These are phyloP conservation scores for Ctenopoma multispine DNA, from an alignment of 2,797 vertebrate species.

Conservation along the genomic window DNA sequence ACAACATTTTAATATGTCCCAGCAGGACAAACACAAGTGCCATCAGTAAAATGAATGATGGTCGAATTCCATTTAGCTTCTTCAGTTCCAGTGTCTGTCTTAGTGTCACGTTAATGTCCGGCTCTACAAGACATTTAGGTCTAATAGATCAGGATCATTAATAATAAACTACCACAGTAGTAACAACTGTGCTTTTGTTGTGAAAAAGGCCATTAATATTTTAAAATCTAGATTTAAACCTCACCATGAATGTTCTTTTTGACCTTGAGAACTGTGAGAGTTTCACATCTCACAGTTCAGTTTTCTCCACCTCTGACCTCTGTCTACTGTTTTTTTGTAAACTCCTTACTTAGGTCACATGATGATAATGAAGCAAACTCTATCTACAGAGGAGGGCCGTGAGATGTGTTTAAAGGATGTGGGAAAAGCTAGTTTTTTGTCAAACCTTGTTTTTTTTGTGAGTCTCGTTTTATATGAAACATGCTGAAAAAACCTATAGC, in stretches of 20 bases:
- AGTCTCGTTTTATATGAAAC: no score
- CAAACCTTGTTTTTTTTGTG: not conserved
- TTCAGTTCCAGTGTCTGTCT: not conserved
- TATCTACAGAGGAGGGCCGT: slow-evolving; percentile 7
- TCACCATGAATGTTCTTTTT: not conserved
- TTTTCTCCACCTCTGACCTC: slow-evolving; percentile 14
- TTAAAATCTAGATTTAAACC: not conserved
- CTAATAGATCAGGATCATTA: not conserved
- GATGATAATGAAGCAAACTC: slow-evolving; percentile 15
- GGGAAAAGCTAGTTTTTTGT: not conserved
- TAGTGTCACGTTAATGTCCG: not conserved
- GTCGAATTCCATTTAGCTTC: not conserved
- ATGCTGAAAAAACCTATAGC: no score
- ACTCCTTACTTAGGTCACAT: slow-evolving; percentile 26
- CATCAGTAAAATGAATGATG: not conserved
- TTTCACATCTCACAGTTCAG: not conserved
- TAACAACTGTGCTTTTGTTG: slow-evolving; percentile 1
- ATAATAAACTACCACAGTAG: not conserved
- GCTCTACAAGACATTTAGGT: not conserved
- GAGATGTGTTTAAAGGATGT: not conserved
- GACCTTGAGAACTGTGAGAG: not conserved
- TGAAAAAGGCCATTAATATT: not conserved
- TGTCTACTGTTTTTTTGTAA: slow-evolving; percentile 6
- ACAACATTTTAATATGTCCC: not conserved
- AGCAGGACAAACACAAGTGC: not conserved